phyloP scores from a whole-genome alignment of 2,113 vertebrate genomes.

The Sardina pilchardus region DNA sequence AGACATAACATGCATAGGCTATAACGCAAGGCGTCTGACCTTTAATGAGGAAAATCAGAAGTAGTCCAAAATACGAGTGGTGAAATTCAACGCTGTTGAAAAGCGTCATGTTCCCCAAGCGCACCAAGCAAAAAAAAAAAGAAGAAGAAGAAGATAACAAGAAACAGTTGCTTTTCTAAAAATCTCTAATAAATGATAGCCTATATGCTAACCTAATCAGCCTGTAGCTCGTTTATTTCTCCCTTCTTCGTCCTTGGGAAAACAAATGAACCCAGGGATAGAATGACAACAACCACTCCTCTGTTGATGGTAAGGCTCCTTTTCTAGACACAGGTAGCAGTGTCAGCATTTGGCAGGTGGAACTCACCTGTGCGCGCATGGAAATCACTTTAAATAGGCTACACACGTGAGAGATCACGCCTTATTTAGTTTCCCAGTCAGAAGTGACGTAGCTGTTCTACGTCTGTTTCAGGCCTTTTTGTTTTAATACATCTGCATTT shows the following conservation, averaged over 20 bases:
- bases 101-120: background rate
- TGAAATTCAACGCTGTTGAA: background rate
- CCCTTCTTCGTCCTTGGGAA: constrained; percentile 1
- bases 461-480: no score
- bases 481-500: no score
- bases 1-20: no score
- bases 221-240: background rate
- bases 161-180: background rate
- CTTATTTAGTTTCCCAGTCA: background rate
- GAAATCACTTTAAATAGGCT: background rate
- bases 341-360: background rate
- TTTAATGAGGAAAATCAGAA: background rate
- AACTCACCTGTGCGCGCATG: constrained; percentile 13
- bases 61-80: background rate
- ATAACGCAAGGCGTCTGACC: background rate
- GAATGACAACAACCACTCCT: constrained; percentile 8
- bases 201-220: background rate
- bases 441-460: no score
- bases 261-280: background rate
- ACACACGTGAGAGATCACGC: background rate
- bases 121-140: background rate
- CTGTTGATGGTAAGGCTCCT: background rate
- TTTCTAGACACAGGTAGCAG: background rate
- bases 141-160: no score
- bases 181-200: no score